Conservation (phyloP, 1,140 invertebrate species). For the Mercenaria mercenaria region DNA sequence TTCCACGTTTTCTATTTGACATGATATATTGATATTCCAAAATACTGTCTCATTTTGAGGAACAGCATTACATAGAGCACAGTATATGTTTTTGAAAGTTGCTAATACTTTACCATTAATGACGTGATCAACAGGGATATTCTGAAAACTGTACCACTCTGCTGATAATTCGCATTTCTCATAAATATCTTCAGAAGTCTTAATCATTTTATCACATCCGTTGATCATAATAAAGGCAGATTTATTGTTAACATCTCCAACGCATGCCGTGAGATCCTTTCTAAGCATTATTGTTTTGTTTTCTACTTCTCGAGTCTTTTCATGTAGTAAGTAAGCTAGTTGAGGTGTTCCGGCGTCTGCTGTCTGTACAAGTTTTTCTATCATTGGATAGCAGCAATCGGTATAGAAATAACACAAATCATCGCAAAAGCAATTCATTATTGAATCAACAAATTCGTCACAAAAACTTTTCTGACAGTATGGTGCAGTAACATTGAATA, state of each 20-base stretch:
- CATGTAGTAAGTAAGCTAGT: neutral
- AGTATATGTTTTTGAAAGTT: slow-evolving; percentile 30
- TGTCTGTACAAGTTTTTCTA: neutral
- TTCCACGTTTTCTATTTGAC: neutral
- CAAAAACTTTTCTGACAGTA: neutral
- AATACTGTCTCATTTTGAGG: neutral
- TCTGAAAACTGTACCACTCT: neutral
- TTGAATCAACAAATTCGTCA: neutral
- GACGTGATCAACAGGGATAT: slow-evolving; percentile 12
- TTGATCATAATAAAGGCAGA: neutral
- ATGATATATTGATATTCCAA: neutral
- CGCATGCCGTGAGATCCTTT: neutral
- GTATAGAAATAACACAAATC: neutral
- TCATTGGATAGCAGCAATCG: neutral
- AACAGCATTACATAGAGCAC: slow-evolving; percentile 20
- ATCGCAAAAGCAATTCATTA: neutral
- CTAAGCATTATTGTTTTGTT: neutral
- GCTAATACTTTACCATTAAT: neutral
- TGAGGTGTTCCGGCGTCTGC: neutral
- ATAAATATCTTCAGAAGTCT: no score
- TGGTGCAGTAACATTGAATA: neutral
- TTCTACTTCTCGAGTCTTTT: neutral
- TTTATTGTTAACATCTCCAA: neutral
- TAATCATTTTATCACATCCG: neutral
- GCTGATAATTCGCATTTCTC: neutral